Base-by-base conservation (phyloP, 2,888 invertebrate genomes). In the Rhagonycha lutea region DNA sequence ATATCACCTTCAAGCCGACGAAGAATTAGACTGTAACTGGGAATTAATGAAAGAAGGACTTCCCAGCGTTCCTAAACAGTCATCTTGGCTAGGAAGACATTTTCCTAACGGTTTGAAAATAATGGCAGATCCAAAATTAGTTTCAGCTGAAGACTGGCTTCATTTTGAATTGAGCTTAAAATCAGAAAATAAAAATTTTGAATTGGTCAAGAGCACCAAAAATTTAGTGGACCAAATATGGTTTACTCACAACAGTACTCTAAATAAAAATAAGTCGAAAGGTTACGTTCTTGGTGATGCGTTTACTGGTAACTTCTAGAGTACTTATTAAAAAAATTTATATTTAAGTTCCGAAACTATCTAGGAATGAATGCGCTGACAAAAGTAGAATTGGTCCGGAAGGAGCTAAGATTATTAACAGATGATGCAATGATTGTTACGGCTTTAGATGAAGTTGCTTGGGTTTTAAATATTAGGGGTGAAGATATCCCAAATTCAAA, bases 21-120 rank as follows among this genome's bases (percentile, higher is more conserved):
- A 93, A 28, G 92, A 96, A 84, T 88, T 99, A 65, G 94, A 96
- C 82, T 95, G 95, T 86, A 94, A 96, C 80, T 99, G 99, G 99
- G 91, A 92, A 14, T 91, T 99, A 23, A 94, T 96, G 90, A 93
- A 94, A 83, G 91, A 92, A 72, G 95, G 95, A 69, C 90, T 91
- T 76, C 88, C 89, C 11, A 89, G 90, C 74, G 91, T 91, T 68
- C 91, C 91, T 0, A 89, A 90, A 7, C 88, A 93, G 69, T 88
- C 92, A 0, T 91, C 93, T 75, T 96, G 95, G 95, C 87, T 96
- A 77, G 88, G 88, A 82, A 90, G 90, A 4, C 78, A 85, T 65
- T 81, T 86, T 70, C 84, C 85, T 10, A 76, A 86, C 5, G 88
- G 89, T 14, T 90, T 91, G 12, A 90, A 93, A 29, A 90, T 96